Evolutionary conservation across 2,113 vertebrate species (phyloP), one percentile per base, ranked within the genome.

Genomic region (Australoheros scitulus): DNA sequence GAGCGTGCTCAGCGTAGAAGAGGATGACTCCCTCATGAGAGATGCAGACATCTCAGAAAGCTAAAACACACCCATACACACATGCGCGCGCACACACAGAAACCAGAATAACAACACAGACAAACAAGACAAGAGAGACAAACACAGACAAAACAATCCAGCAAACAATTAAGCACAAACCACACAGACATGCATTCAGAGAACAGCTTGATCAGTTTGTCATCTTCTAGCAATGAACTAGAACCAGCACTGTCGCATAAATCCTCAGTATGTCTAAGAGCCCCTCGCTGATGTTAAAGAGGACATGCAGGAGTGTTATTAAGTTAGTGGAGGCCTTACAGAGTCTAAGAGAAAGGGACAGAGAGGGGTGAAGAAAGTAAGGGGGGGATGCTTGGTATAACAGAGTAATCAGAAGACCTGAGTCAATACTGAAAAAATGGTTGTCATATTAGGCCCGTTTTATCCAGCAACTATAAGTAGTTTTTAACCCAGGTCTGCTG

Each of bases 1-100:
- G 86, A 99, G 96, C 0, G 97, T 97, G 90, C 96, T 98, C 79
- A 99, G 95, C 58, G 92, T 95, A 47, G 97, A 94, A 89, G 97
- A 98, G 0, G 96, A 95, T 5, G 92, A 89, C 52, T 99, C 98
- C 89, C 97, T 97, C 92, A 97, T 94, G 77, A 99, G 91, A 1
- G 98, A 98, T 70, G 97, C 97, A 0, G 98, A 99, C 96, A 99
- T 99, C 95, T 99, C 98, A 0, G 98, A 99, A 18, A 99, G 96
- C 98, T 99, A 94, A 68, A 64, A 92, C 70, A 92, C 81, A 88
- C 79, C 59, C 83, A n/a, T n/a, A 84, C 79, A 72, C 76, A 87
- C 32, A 13, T 1, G 11, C 29, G 68, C 72, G 72, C 34, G 68
- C 65, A 52, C 82, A 57, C 82, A 87, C 63, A 81, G 29, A 80